These are phyloP conservation scores for Drosophila tsacasi DNA, from an alignment of 1,140 invertebrate species.

Conservation along the genomic window DNA sequence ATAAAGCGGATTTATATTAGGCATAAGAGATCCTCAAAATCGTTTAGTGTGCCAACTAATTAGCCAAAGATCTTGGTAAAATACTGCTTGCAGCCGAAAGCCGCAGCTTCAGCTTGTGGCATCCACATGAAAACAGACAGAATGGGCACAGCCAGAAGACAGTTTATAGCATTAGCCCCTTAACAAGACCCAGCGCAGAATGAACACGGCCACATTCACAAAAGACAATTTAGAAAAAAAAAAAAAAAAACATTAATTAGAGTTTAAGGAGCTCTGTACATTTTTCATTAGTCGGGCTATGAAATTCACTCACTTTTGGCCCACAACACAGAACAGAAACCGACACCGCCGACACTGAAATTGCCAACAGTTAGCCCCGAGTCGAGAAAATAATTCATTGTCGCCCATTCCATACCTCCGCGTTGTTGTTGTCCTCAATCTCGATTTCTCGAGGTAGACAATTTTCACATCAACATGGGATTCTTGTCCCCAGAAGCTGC, in stretches of 20 bases:
- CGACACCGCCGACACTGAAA: conserved; percentile 47
- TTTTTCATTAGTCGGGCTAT: conserved; percentile 64
- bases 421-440: conserved; percentile 49
- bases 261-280: conserved; percentile 72
- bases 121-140: conserved; percentile 58
- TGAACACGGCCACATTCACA: conserved; percentile 23
- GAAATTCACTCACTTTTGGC: conserved; percentile 62
- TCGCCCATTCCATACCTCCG: conserved; percentile 32
- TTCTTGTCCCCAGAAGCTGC: conserved; percentile 41
- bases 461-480: conserved; percentile 42
- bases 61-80: conserved; percentile 45
- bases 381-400: conserved; percentile 48
- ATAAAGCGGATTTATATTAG: conserved; percentile 70
- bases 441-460: conserved; percentile 29
- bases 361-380: conserved; percentile 41
- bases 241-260: conserved; percentile 77
- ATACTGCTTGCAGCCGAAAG: conserved; percentile 4
- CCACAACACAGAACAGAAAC: conserved; percentile 20
- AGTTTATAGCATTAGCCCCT: conserved; percentile 58
- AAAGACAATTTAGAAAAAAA: conserved; percentile 50
- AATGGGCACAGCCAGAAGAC: conserved; percentile 72
- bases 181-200: conserved; percentile 36
- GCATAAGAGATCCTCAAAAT: conserved; percentile 65
- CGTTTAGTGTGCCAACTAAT: conserved; percentile 76
- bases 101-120: neutral